Base-by-base conservation (phyloP, 1,140 invertebrate species). In the Drosophila ercepeae region DNA sequence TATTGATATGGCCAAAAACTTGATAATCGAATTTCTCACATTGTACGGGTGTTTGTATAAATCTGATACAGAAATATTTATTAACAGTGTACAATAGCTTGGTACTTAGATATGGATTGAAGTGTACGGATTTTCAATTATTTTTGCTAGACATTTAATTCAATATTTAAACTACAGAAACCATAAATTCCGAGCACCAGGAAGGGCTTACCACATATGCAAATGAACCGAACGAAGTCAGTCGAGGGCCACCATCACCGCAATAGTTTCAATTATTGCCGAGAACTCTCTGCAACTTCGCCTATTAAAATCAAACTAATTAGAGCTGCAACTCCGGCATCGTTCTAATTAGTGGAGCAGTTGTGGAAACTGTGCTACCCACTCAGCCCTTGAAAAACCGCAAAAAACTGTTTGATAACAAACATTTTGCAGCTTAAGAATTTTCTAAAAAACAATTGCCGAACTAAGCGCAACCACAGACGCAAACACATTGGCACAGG, bases 391-490 rank as follows among this genome's bases (percentile, higher is more conserved):
- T 39, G 25, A 42, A 9, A 36, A 58, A 4, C 36, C 36, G n/a
- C 36, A 41, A 57, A 49, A 65, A 67, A 59, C 39, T 55, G 69
- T 73, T 73, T 63, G 68, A 63, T 50, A 73, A 73, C 68, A 73
- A 73, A 64, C 58, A 73, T 73, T 73, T 52, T 65, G 69, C 68
- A 74, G 71, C 71, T 74, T 65, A 74, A 74, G 59, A 46, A 74
- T 74, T 74, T 74, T 72, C 61, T 59, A 29, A 29, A 74, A 74
- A 74, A 74, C 70, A 74, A 73, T 74, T 74, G 69, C 69, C 46
- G 55, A 74, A 74, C 71, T 52, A 65, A 74, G 71, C 51, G 52
- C 69, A 55, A 74, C 71, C 70, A 51, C 71, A 74, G 59, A 73
- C 11, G 44, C 59, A 67, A 65, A 65, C 63, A 67, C 36, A 52